These are phyloP conservation scores for Lamprotornis superbus DNA, from an alignment of 2,113 vertebrate species.

Conservation along the genomic window DNA sequence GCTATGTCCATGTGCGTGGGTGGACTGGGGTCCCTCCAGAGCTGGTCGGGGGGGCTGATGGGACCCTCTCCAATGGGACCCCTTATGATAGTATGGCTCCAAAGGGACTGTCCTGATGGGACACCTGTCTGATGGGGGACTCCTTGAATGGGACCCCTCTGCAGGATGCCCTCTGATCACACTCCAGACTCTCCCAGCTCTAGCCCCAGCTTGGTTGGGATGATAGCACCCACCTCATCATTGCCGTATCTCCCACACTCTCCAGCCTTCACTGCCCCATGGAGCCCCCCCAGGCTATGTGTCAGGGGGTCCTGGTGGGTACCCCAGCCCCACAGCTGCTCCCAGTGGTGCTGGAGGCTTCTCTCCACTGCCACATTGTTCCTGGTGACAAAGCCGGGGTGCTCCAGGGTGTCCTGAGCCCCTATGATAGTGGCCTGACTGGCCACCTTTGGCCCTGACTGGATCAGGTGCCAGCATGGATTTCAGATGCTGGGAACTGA, in stretches of 20 bases:
- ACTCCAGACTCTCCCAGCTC: neutral
- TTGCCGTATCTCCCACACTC: neutral
- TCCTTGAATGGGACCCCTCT: neutral
- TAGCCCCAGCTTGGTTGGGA: neutral
- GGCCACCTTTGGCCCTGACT: neutral
- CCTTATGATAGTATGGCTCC: fast-evolving
- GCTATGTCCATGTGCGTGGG: neutral
- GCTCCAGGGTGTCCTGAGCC: neutral
- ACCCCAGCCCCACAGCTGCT: neutral
- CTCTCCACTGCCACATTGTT: neutral
- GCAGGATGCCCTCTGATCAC: too few relatives aligned
- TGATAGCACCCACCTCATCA: neutral
- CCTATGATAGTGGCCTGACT: fast-evolving
- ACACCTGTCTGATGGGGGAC: neutral
- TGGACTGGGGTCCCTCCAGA: neutral
- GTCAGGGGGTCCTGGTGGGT: neutral
- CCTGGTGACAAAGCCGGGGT: neutral
- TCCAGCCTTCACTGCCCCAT: neutral
- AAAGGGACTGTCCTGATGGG: neutral
- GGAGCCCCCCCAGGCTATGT: neutral
- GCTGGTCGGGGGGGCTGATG: neutral
- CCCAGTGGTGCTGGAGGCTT: neutral
- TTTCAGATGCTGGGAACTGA: neutral
- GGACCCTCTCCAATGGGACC: neutral
- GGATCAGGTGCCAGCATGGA: neutral